Base-by-base conservation (phyloP, 1,140 invertebrate genomes). In the Charaxes varanes region DNA sequence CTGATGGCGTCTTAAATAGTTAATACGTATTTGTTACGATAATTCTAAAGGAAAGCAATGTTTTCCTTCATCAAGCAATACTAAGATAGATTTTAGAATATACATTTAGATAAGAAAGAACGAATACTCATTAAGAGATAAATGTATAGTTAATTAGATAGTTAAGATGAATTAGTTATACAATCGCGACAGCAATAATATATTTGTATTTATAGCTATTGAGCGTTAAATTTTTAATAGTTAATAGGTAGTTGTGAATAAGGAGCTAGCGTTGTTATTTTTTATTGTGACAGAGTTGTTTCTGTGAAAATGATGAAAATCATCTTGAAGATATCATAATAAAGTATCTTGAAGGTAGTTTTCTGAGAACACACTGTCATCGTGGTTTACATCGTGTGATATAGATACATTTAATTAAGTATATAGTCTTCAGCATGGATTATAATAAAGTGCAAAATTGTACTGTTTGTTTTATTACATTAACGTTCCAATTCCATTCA, bases 121-220 rank as follows among this genome's bases (percentile, higher is more conserved):
- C 66, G 72, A 82, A 82, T 82, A 78, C 78, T 80, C 78, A 77
- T 70, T 69, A 72, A 74, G 70, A 80, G 78, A 70, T 76, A 53
- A 67, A 68, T 82, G 69, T 74, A 78, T 66, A 70, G 70, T 76
- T 68, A 72, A 72, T 46, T 67, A 79, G 77, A 70, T 71, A 62
- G 57, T 45, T 64, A 71, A 64, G 52, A 11, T 53, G 24, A 53
- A 61, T 52, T 80, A 80, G 65, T 48, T 61, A 70, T 65, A 65
- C 66, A 65, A 68, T 73, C 71, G 76, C 76, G 59, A 80, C 76
- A 82, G 78, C 76, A 82, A 82, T 82, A 82, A 82, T 78, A 79
- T 82, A 79, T 79, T 79, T 81, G 77, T 81, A 82, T 79, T 76
- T 76, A 78, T 69, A 77, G 78, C 78, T 82, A 82, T 72, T 71